These are phyloP conservation scores for Spinus pinus DNA, from an alignment of 2,797 vertebrate genomes.

Conservation along the genomic window DNA sequence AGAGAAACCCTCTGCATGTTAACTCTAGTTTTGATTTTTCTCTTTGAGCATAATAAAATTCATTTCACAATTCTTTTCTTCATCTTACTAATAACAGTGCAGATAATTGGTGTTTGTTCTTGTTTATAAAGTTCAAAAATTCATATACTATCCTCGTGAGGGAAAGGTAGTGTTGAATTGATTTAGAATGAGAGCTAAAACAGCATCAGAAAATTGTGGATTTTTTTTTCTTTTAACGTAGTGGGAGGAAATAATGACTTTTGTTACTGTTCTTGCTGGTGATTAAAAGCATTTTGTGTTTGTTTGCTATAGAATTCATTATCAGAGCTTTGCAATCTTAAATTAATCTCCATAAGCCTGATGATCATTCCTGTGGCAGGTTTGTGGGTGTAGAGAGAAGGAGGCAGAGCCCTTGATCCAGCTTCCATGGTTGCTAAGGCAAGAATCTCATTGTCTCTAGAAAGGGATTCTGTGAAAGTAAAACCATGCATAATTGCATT, in stretches of 20 bases:
- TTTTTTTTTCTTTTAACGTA: background rate
- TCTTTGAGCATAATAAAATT: fast-evolving
- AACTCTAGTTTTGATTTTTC: background rate
- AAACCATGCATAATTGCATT: background rate
- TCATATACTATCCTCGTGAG: background rate
- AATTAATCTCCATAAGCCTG: background rate
- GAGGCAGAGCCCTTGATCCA: background rate
- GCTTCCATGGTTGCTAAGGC: background rate
- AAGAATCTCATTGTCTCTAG: background rate
- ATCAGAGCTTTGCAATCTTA: background rate
- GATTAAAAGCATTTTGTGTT: background rate
- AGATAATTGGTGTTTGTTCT: background rate
- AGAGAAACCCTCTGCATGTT: background rate
- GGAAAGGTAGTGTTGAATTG: background rate
- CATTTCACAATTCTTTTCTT: background rate
- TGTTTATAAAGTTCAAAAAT: background rate
- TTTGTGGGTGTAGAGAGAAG: background rate
- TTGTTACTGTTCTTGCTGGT: background rate
- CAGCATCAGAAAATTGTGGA: background rate
- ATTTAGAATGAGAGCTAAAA: background rate
- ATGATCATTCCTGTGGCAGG: background rate
- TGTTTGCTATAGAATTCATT: background rate
- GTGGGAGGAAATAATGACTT: background rate
- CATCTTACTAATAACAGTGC: background rate
- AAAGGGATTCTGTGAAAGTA: background rate